A percentile compares a stretch with the other conserved stretches of the same genome.
Evolutionary conservation across 2,888 invertebrate species (phyloP).

Genomic region (Melieria omissa): DNA sequence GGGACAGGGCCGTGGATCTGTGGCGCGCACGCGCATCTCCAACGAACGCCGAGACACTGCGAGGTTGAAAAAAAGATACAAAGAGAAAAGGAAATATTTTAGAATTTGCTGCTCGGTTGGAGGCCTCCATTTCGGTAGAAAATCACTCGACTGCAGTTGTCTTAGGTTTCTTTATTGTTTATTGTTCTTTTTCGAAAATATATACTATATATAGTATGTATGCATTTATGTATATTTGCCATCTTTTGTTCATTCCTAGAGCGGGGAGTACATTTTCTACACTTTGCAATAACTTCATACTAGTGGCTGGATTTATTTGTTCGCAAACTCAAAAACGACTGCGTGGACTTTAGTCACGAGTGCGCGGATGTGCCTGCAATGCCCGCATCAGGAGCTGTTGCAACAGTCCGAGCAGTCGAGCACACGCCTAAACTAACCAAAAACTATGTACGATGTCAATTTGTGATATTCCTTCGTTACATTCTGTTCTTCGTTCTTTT

Average conservation of each 20-base stretch:
- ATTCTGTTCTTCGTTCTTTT: constrained; percentile 43
- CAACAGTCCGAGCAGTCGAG: too few species aligned
- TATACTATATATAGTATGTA: constrained; percentile 43
- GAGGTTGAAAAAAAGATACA: constrained; percentile 4
- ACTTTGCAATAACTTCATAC: too few species aligned
- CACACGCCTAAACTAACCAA: too few species aligned
- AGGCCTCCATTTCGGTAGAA: too few species aligned
- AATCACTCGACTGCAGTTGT: background rate
- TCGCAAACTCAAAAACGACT: too few species aligned
- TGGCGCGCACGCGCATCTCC: constrained; percentile 89
- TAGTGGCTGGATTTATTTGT: too few species aligned
- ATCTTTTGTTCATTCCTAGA: constrained; percentile 12
- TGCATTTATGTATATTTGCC: constrained; percentile 35
- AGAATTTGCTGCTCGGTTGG: background rate
- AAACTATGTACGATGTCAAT: too few species aligned
- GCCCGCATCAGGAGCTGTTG: too few species aligned
- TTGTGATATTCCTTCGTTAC: too few species aligned
- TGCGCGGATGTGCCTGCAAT: too few species aligned
- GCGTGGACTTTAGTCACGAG: too few species aligned
- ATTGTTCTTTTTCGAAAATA: constrained; percentile 42
- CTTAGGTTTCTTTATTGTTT: constrained; percentile 11
- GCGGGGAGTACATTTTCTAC: background rate
- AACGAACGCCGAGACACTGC: constrained; percentile 81
- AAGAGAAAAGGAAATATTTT: background rate
- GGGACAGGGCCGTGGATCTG: constrained; percentile 91